These are phyloP conservation scores for Hypercompe scribonia DNA, from an alignment of 2,888 invertebrate species.

Conservation along the genomic window DNA sequence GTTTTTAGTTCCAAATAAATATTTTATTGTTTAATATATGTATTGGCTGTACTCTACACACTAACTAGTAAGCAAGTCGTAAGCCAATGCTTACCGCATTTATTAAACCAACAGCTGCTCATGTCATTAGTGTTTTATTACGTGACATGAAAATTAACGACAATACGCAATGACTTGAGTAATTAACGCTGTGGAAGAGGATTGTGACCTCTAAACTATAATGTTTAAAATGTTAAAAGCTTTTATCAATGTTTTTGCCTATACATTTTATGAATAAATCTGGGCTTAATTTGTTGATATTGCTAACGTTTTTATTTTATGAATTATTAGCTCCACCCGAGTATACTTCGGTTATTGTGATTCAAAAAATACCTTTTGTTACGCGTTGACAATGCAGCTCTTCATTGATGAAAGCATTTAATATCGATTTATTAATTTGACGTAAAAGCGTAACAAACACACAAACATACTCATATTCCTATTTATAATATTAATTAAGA, in stretches of 20 bases:
- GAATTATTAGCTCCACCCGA: not conserved
- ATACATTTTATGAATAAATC: not conserved
- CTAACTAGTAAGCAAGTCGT: not conserved
- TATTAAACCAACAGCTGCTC: conserved; percentile 13
- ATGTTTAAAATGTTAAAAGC: not conserved
- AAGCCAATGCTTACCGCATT: not conserved
- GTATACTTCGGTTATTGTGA: too few relatives aligned
- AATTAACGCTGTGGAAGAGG: conserved; percentile 8
- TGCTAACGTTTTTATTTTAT: not conserved
- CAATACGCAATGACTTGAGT: conserved; percentile 16
- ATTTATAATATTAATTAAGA: too few relatives aligned
- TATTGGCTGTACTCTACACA: not conserved
- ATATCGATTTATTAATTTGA: too few relatives aligned
- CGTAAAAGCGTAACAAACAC: too few relatives aligned
- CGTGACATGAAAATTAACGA: conserved; percentile 17
- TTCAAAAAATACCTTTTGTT: too few relatives aligned
- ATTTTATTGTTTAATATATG: not conserved
- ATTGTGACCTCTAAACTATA: conserved; percentile 1
- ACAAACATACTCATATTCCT: too few relatives aligned
- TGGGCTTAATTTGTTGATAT: not conserved
- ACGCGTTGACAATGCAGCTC: too few relatives aligned
- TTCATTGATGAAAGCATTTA: too few relatives aligned
- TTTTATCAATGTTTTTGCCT: not conserved
- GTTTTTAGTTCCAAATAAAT: too few relatives aligned
- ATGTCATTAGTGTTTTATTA: conserved; percentile 12